phyloP scores from a whole-genome alignment of 2,888 invertebrate genomes.

The Drosophila quinaria region DNA sequence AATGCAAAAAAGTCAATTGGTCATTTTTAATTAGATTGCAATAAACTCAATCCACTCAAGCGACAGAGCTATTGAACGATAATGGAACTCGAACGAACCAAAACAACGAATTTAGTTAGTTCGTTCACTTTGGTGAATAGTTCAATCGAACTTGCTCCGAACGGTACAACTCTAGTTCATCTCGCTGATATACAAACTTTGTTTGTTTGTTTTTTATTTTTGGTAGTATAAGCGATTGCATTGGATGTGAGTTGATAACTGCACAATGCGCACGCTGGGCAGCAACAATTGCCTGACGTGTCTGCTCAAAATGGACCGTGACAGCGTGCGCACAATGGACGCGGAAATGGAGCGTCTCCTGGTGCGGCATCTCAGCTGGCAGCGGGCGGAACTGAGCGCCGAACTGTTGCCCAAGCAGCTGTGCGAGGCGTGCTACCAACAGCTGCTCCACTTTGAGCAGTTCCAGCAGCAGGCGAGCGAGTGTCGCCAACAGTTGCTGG shows the following conservation, averaged over 20 bases:
- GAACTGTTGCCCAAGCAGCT: slow-evolving; percentile 60
- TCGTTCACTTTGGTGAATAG: too few species aligned
- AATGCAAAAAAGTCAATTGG: too few species aligned
- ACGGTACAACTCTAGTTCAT: too few species aligned
- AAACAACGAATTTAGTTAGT: too few species aligned
- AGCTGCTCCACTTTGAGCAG: slow-evolving; percentile 56
- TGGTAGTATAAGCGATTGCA: neutral
- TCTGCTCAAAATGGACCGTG: slow-evolving; percentile 53
- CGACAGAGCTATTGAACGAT: too few species aligned
- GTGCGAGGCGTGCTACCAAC: slow-evolving; percentile 63
- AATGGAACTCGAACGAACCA: too few species aligned
- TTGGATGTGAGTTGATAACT: neutral
- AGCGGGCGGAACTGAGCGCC: slow-evolving; percentile 17
- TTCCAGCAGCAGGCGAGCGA: slow-evolving; percentile 67
- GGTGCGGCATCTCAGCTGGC: slow-evolving; percentile 48
- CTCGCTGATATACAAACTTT: neutral
- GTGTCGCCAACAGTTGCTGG: slow-evolving; percentile 58
- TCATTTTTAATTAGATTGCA: too few species aligned
- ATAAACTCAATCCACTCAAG: too few species aligned
- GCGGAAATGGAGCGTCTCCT: slow-evolving; percentile 54
- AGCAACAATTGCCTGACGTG: slow-evolving; percentile 74
- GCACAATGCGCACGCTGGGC: slow-evolving; percentile 29
- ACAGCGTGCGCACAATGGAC: slow-evolving; percentile 31
- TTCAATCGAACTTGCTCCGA: too few species aligned
- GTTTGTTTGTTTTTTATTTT: neutral